phyloP scores from a whole-genome alignment of 1,140 invertebrate genomes.

The Heliconius melpomene region DNA sequence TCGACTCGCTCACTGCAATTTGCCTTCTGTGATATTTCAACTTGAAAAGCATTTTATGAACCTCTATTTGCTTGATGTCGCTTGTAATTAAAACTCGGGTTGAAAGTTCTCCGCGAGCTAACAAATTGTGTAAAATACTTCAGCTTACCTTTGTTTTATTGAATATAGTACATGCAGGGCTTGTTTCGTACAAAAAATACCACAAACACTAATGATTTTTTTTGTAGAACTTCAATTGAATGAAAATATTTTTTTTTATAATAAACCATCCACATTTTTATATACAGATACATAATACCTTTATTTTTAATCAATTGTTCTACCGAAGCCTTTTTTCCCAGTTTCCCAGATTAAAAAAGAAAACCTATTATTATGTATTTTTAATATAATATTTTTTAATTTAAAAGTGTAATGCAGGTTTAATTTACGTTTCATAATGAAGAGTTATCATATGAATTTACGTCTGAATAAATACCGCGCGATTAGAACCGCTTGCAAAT shows the following conservation, averaged over 20 bases:
- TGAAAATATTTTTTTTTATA: background rate
- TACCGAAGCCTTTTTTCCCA: background rate
- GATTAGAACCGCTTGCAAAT: slow-evolving; percentile 10
- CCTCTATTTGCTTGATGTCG: slow-evolving; percentile 24
- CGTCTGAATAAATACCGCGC: slow-evolving; percentile 1
- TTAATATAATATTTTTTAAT: background rate
- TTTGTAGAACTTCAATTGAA: background rate
- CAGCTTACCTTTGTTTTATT: background rate
- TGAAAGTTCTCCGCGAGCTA: slow-evolving; percentile 5
- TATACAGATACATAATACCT: background rate
- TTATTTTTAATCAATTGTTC: background rate
- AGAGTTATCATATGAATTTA: background rate
- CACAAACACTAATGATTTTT: background rate
- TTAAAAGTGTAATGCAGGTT: background rate
- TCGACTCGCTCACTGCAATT: slow-evolving; percentile 34
- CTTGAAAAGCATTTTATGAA: slow-evolving; percentile 35
- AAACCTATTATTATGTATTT: background rate
- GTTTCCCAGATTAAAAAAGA: background rate
- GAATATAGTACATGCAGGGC: background rate
- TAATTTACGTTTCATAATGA: background rate
- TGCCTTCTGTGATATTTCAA: slow-evolving; percentile 36
- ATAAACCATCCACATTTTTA: background rate
- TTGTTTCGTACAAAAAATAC: background rate
- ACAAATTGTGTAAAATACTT: slow-evolving; percentile 16
- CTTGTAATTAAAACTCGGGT: slow-evolving; percentile 27